Conservation (phyloP, 2,113 vertebrate genomes). For the Xenotilapia caudafasciata region DNA sequence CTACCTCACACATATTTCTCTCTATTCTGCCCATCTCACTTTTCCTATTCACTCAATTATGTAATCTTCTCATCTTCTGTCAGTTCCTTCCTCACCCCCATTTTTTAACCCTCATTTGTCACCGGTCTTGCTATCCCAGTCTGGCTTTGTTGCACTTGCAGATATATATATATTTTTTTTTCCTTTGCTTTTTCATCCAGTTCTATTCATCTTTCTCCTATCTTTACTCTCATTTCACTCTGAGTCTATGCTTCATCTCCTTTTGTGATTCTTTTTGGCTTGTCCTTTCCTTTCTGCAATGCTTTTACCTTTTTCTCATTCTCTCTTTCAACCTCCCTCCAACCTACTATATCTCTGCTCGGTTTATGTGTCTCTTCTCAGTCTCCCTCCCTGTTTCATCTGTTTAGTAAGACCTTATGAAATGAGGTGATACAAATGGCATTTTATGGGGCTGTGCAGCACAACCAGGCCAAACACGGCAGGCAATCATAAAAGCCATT, state of each 20-base stretch:
- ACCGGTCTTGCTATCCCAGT: neutral
- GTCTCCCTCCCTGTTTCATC: slow-evolving; percentile 32
- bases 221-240: slow-evolving; percentile 5
- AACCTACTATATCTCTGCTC: slow-evolving; percentile 13
- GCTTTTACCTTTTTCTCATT: neutral
- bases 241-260: neutral
- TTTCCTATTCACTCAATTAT: slow-evolving; percentile 6
- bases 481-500: slow-evolving; percentile 80
- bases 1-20: neutral
- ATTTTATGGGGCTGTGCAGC: slow-evolving; percentile 74
- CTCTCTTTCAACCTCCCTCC: neutral
- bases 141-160: neutral
- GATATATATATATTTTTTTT: neutral
- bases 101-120: slow-evolving; percentile 45
- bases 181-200: neutral
- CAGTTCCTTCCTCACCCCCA: neutral
- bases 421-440: slow-evolving; percentile 84
- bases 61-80: neutral
- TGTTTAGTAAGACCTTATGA: slow-evolving; percentile 67
- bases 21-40: neutral
- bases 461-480: slow-evolving; percentile 66
- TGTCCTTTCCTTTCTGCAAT: neutral
- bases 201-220: neutral
- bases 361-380: slow-evolving; percentile 6
- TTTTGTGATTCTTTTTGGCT: neutral